Base-by-base conservation (phyloP, 1,140 invertebrate species). In the Halictus rubicundus region DNA sequence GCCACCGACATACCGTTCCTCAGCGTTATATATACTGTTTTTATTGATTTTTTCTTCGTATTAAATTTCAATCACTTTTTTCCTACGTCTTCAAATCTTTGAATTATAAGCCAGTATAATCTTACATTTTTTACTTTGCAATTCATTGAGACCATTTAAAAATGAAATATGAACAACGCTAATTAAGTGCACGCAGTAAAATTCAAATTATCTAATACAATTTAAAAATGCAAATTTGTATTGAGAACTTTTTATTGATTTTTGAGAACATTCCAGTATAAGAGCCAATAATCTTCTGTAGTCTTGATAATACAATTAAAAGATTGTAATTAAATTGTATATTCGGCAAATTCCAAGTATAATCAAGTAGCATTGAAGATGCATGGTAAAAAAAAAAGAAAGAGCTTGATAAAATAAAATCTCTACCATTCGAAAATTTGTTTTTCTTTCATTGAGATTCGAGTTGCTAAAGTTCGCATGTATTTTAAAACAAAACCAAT, bases 41-140 rank as follows among this genome's bases (percentile, higher is more conserved):
- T 86, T 89, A 91, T 91, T 88, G 88, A 90, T 90, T 71, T 68
- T 74, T 39, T 70, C 27, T 19, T 42, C 19, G 39, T 23, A 21
- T 63, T 65, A 54, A 32, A 19, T 72, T 78, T 57, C 23, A 65
- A 80, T 80, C 46, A 37, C 25, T 66, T n/a, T 27, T 16, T 8
- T 2, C 49, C 12, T 49, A n/a, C n/a, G 61, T 84, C 68, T 46
- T 6, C 0, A n/a, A 39, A 14, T 61, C 37, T 23, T 7, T 21
- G 2, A 57, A n/a, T n/a, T 57, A n/a, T 8, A 19, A 57, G 32
- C 27, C 21, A 19, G 27, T 1, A 25, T 6, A 10, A 14, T 46
- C 42, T 39, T 7, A 8, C 9, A 8, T 16, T 42, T 60, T 46
- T 14, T 1, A 57, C 4, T 10, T 60, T 63, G 5, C 23, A 49